Base-by-base conservation (phyloP, 92 coral and sea anemone species). In the Bergia sp. region DNA sequence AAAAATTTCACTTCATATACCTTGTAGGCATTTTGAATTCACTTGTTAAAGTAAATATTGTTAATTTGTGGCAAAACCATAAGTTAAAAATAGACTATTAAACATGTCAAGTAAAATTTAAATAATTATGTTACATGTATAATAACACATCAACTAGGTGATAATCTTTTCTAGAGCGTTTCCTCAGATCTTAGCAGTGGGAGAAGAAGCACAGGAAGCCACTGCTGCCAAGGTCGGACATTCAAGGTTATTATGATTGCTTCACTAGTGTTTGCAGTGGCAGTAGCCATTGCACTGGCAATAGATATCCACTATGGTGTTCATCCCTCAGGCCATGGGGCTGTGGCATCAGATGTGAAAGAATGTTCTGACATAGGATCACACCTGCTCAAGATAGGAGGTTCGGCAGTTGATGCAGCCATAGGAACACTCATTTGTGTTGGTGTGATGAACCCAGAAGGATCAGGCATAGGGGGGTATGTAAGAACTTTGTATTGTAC, bases 391-490 rank as follows among this genome's bases (percentile, higher is more conserved):
- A 94, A 94, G 92, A 94, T 91, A 69, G 99, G 99, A 37, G 99
- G 99, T 11, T 94, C 96, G 11, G 99, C 98, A 15, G 97, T 94
- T 9, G 99, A 97, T 93, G 98, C 99, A 0, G 98, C 98, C 15
- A 92, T 97, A 73, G 99, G 98, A 4, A 89, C 96, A 1, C 85
- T 93, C 88, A 79, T 96, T 67, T 96, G 99, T 92, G 92, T 93
- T 76, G 99, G 99, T 44, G 95, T 97, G n/a, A 92, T 97, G 93
- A 94, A 95, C 64, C 97, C 97, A 74, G 98, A 97, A 61, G 93
- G 97, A 66, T 83, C 94, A 43, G 99, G 99, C 55, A 84, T 97
- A 42, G 99, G 99, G 81, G 99, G 99, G 98, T 97, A 88, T 5
- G 94, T 85, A 45, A 1, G 10, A 65, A 39, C 13, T 84, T 41